Conservation (phyloP, 2,113 vertebrate genomes). For the Gallinago media region DNA sequence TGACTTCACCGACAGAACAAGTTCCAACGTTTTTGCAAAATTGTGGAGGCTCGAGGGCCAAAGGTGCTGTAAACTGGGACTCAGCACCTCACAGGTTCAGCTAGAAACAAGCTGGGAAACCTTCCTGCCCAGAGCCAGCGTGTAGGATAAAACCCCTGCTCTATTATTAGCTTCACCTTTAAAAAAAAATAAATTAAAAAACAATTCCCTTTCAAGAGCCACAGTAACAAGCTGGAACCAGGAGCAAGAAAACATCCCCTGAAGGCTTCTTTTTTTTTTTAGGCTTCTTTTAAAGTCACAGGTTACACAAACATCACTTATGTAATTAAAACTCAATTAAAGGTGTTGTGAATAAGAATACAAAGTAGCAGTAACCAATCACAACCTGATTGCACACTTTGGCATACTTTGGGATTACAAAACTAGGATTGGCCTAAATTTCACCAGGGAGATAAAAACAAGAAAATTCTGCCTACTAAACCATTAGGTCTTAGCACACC, state of each 20-base stretch:
- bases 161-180: background rate
- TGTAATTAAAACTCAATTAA: slow-evolving; percentile 3
- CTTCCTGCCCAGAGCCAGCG: background rate
- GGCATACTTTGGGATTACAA: rapidly evolving
- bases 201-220: background rate
- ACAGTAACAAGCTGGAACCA: background rate
- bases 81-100: background rate
- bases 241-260: background rate
- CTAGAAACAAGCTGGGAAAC: background rate
- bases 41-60: rapidly evolving
- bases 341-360: background rate
- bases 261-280: background rate
- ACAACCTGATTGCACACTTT: background rate
- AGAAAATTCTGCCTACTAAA: background rate
- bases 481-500: background rate
- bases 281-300: slow-evolving; percentile 14
- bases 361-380: background rate
- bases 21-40: background rate
- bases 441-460: background rate
- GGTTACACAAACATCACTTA: slow-evolving; percentile 41
- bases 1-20: background rate
- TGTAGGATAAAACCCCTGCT: background rate
- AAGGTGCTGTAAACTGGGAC: background rate
- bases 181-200: background rate
- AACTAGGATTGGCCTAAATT: background rate